phyloP scores from a whole-genome alignment of 2,888 invertebrate genomes.

The Malachius bipustulatus region DNA sequence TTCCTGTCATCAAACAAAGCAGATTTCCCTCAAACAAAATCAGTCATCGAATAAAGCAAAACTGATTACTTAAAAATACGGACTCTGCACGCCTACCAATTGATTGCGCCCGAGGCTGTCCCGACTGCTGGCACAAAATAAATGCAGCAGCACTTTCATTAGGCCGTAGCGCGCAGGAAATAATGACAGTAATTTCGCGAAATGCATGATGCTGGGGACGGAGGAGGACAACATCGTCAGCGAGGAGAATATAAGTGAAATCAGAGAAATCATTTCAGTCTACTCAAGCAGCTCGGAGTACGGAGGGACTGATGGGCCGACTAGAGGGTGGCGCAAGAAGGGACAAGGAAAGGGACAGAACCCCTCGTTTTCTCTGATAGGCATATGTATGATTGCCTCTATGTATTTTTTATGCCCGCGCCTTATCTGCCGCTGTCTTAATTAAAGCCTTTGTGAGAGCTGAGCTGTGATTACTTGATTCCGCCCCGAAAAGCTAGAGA shows the following conservation, averaged over 20 bases:
- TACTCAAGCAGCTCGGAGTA: conserved; percentile 20
- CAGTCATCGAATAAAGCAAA: no score
- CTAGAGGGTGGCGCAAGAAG: conserved; percentile 14
- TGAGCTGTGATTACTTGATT: conserved; percentile 18
- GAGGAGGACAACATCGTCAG: conserved; percentile 3
- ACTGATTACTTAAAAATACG: no score
- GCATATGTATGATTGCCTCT: conserved; percentile 14
- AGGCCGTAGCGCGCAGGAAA: conserved; percentile 11
- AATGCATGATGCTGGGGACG: conserved; percentile 12
- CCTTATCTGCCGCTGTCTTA: conserved; percentile 21
- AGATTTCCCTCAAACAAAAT: no score
- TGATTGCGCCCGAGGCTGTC: no score
- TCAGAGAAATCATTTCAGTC: conserved; percentile 15
- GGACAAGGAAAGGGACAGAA: conserved; percentile 3
- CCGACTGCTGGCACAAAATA: conserved; percentile 1
- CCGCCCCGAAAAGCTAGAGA: conserved; percentile 11
- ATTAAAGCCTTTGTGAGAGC: conserved; percentile 20
- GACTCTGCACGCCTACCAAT: no score
- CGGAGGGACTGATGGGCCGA: conserved; percentile 28
- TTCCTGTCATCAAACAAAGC: no score
- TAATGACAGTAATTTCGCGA: conserved; percentile 16
- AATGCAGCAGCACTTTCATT: conserved; percentile 9
- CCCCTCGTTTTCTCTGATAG: background rate
- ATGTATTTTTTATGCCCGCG: conserved; percentile 17
- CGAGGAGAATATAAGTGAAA: conserved; percentile 11